Evolutionary conservation across 2,888 invertebrate genomes (phyloP), one percentile per base, ranked within the genome.

Genomic region (Drosophila mercatorum): DNA sequence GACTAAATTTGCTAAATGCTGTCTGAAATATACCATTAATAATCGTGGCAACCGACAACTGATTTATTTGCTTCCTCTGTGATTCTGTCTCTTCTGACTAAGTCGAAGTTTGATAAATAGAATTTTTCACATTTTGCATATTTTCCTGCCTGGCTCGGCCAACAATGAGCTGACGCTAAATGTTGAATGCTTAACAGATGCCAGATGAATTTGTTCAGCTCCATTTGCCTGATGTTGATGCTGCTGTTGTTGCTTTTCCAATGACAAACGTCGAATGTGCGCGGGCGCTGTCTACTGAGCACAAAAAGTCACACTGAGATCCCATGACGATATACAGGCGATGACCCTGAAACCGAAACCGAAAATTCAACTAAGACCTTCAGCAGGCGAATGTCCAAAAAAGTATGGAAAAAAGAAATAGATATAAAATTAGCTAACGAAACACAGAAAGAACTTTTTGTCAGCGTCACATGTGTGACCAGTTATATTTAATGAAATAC

Each of bases 51-150:
- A 70, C 53, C 41, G 59, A 44, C 52, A 53, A 47, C 60, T 41
- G 80, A 85, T 80, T 84, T 76, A 82, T 87, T 74, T 49, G 31
- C 49, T 17, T 49, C 5, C 11, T 74, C 53, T 61, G 58, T 41
- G 61, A 72, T 61, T 65, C 64, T 53, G 41, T 70, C 46, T 49
- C 63, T 56, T 76, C 72, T 72, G 61, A 64, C 59, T 41, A 28
- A 53, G 75, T 69, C 80, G 77, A 83, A 80, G 53, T 74, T 75
- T 89, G 84, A 85, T 77, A 83, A 85, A 85, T 89, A 70, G 56
- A 68, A 51, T 58, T 60, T 68, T 62, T 57, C 36, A 10, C 43
- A 55, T 43, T 86, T 87, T 84, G 75, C 85, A 84, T 81, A 70
- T 62, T 57, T 41, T 46, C n/a, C 17, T 14, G 56, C 49, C 31